Base-by-base conservation (phyloP, 1,140 invertebrate genomes). In the Zaprionus gabonicus region DNA sequence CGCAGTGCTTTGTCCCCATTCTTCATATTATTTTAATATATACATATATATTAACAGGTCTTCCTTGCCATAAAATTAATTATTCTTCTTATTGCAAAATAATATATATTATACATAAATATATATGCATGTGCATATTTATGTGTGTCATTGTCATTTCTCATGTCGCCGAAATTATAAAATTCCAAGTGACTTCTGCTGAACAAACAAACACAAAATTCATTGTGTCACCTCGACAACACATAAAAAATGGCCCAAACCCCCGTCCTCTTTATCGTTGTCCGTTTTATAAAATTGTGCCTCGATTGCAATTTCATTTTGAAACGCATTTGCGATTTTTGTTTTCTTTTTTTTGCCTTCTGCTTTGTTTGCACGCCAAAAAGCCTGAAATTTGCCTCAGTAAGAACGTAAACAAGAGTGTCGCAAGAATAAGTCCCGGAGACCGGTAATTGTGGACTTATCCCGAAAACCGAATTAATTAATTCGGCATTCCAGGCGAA, bases 181-280 rank as follows among this genome's bases (percentile, higher is more conserved):
- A 62, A 71, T 69, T 64, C 46, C 69, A 76, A 60, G 34, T 51
- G 56, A 71, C 74, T 76, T 84, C 46, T 78, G 84, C 85, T 90
- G 85, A 84, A 66, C 72, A 78, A 84, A 76, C 75, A 88, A 88
- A 84, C 75, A 90, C 73, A 79, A 46, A 46, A 81, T 65, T 90
- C 71, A 84, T 81, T 84, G 78, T 90, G 84, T 90, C 85, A 88
- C 84, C 84, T 84, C 65, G 70, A 60, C 71, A 15, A 0, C 38
- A 20, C 20, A 7, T n/a, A 44, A 66, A 27, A 25, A 36, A 46
- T 25, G 49, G 38, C 34, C n/a, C 27, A 75, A 53, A 64, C 58
- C 17, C 51, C 69, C 58, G 70, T 68, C 58, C 41, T 49, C 73
- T 63, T 62, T 44, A 2, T 51, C 44, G 31, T 27, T 72, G 44